Evolutionary conservation across 2,113 vertebrate genomes (phyloP).

Genomic region (Tachysurus fulvidraco): DNA sequence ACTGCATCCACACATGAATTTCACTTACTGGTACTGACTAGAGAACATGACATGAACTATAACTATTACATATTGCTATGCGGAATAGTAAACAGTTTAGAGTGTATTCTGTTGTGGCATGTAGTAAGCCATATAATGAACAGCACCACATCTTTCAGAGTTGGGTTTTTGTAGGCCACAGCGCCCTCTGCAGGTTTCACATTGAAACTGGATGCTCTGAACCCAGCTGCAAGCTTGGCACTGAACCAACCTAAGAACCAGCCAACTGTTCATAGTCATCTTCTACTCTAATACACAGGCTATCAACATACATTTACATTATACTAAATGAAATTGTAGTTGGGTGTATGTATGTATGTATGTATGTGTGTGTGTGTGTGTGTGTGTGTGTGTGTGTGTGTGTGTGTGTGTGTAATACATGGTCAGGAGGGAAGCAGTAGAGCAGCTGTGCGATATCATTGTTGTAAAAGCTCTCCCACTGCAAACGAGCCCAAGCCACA

Average conservation of each 20-base stretch:
- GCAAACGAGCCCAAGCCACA: conserved; percentile 74
- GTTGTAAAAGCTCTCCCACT: conserved; percentile 76
- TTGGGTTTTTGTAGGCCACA: conserved; percentile 45
- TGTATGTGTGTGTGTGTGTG: neutral
- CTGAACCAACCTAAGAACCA: neutral
- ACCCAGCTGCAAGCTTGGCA: neutral
- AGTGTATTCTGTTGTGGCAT: neutral
- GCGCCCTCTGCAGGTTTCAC: conserved; percentile 55
- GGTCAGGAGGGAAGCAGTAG: conserved; percentile 67
- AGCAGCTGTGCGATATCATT: conserved; percentile 75
- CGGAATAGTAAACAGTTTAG: neutral
- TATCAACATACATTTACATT: neutral
- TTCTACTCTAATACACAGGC: neutral
- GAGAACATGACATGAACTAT: neutral
- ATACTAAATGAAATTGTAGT: neutral
- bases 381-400: conserved; percentile 20
- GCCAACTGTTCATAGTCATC: conserved; percentile 12
- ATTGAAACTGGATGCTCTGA: neutral
- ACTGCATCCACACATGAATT: neutral
- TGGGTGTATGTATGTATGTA: no score
- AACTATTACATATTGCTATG: neutral
- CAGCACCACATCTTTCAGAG: neutral
- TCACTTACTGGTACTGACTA: neutral
- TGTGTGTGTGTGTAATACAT: conserved; percentile 61
- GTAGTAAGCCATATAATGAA: neutral